Evolutionary conservation across 2,113 vertebrate genomes (phyloP).

Genomic region (Cyprinodon tularosa): DNA sequence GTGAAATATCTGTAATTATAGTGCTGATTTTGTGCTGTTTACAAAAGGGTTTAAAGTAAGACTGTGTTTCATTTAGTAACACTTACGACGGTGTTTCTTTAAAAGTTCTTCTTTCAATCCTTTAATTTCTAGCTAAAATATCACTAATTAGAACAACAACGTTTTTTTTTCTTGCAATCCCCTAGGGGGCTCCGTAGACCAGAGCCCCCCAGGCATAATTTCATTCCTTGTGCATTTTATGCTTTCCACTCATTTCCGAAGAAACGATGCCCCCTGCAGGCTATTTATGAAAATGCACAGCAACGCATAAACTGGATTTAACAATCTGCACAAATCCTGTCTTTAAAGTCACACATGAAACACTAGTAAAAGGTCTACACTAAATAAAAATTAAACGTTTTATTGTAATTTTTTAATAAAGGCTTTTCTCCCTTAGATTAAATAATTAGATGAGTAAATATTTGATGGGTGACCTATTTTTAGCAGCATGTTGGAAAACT

Average conservation of each 20-base stretch:
- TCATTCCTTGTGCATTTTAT: no score
- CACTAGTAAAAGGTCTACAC: neutral
- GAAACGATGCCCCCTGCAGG: neutral
- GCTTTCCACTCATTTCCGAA: no score
- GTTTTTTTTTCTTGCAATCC: no score
- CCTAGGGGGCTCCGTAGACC: no score
- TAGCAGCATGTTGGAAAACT: neutral
- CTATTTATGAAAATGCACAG: neutral
- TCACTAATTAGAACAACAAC: no score
- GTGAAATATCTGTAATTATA: neutral
- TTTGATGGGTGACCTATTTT: neutral
- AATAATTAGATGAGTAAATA: neutral
- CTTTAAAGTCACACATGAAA: neutral
- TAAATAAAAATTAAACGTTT: neutral
- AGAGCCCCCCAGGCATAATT: no score
- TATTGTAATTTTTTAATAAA: neutral
- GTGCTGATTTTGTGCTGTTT: no score
- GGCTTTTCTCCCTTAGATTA: neutral
- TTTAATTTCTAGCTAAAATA: no score
- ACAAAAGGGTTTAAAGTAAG: neutral
- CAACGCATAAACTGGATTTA: neutral
- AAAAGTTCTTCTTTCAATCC: no score
- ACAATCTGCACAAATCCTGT: neutral
- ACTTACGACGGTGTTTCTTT: no score
- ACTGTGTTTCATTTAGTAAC: neutral